These are phyloP conservation scores for Conops quadrifasciatus DNA, from an alignment of 2,888 invertebrate species.

Conservation along the genomic window DNA sequence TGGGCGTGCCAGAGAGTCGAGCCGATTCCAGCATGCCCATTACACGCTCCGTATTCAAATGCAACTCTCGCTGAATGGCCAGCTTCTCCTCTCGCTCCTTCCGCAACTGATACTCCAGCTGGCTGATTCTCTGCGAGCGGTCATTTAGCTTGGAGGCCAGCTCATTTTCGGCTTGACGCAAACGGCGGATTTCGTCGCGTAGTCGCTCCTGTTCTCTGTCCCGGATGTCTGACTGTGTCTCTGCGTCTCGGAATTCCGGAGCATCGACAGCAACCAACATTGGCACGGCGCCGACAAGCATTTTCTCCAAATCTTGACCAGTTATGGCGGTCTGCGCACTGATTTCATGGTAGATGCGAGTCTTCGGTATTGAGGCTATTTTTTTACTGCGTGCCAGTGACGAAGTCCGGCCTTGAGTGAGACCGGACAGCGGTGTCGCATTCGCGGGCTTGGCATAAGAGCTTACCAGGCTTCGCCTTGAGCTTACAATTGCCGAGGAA, in stretches of 20 bases:
- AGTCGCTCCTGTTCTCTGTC: slow-evolving; percentile 72
- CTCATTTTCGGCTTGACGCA: slow-evolving; percentile 71
- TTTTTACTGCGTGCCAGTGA: slow-evolving; percentile 49
- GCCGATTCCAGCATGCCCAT: slow-evolving; percentile 69
- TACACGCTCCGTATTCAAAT: slow-evolving; percentile 77
- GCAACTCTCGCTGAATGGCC: slow-evolving; percentile 78
- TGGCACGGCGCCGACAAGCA: slow-evolving; percentile 70
- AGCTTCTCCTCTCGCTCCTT: slow-evolving; percentile 78
- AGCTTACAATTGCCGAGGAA: slow-evolving; percentile 58
- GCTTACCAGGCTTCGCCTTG: slow-evolving; percentile 51
- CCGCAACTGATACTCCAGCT: slow-evolving; percentile 71
- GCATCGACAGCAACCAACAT: slow-evolving; percentile 60
- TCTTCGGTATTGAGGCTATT: slow-evolving; percentile 65
- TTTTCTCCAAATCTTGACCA: slow-evolving; percentile 76
- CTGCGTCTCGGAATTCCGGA: slow-evolving; percentile 68
- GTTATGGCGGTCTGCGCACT: slow-evolving; percentile 80
- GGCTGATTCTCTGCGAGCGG: slow-evolving; percentile 66
- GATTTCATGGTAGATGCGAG: slow-evolving; percentile 83
- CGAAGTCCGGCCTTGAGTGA: slow-evolving; percentile 31
- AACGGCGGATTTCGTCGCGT: slow-evolving; percentile 69
- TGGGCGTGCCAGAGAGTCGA: slow-evolving; percentile 60
- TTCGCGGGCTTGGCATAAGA: slow-evolving; percentile 37
- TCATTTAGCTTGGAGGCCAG: slow-evolving; percentile 67
- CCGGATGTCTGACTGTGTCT: slow-evolving; percentile 73
- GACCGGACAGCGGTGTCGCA: slow-evolving; percentile 29